A percentile compares a stretch with the other conserved stretches of the same genome.
phyloP scores from a whole-genome alignment of 2,113 vertebrate genomes.

The Amphiprion percula region DNA sequence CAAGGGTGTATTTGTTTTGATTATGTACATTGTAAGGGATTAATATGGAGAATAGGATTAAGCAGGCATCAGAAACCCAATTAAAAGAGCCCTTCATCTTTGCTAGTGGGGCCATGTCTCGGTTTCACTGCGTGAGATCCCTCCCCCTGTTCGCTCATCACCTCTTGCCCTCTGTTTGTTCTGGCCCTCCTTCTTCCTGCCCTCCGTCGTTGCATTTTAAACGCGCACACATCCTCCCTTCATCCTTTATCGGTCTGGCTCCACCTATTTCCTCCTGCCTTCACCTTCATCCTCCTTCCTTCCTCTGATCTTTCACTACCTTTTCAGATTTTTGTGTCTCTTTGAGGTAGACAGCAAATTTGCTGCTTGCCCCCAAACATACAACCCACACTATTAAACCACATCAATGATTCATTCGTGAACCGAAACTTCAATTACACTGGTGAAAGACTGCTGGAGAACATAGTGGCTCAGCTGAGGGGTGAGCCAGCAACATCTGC shows the following conservation, averaged over 20 bases:
- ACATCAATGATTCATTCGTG: constrained; percentile 69
- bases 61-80: constrained; percentile 79
- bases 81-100: constrained; percentile 80
- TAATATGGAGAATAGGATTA: constrained; percentile 82
- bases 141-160: constrained; percentile 47
- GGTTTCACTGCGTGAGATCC: constrained; percentile 61
- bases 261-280: constrained; percentile 16
- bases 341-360: constrained; percentile 55
- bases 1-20: constrained; percentile 70
- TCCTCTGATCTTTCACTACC: constrained; percentile 52
- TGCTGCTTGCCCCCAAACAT: constrained; percentile 43
- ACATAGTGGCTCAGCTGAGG: constrained; percentile 55
- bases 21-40: constrained; percentile 79
- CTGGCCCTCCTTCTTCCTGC: constrained; percentile 19
- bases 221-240: background rate
- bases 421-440: constrained; percentile 69
- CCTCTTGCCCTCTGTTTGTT: constrained; percentile 60
- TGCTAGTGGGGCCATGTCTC: constrained; percentile 53
- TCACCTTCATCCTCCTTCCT: constrained; percentile 27
- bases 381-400: constrained; percentile 52
- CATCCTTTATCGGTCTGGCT: constrained; percentile 18
- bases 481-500: constrained; percentile 73
- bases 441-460: constrained; percentile 61
- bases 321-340: constrained; percentile 22
- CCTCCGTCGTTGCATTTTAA: constrained; percentile 32